Evolutionary conservation across 2,888 invertebrate species (phyloP).

Genomic region (Aporophyla lueneburgensis): DNA sequence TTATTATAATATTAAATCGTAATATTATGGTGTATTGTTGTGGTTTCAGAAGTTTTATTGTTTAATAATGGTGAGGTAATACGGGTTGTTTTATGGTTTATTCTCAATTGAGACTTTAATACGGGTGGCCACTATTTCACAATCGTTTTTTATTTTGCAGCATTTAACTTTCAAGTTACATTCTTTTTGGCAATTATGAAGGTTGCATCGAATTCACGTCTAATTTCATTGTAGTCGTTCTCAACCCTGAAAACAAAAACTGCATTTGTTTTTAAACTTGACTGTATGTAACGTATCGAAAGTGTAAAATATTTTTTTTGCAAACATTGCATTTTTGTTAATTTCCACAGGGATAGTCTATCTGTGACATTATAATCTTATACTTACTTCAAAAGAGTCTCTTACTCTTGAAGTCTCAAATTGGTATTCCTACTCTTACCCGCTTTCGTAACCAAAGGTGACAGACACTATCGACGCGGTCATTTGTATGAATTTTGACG

Average conservation of each 20-base stretch:
- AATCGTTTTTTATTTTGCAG: constrained; percentile 5
- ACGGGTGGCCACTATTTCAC: constrained; percentile 35
- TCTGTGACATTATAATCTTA: neutral
- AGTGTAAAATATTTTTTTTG: neutral
- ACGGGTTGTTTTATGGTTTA: constrained; percentile 61
- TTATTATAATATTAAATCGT: constrained; percentile 21
- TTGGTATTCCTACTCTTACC: too few relatives aligned
- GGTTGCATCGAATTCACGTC: neutral
- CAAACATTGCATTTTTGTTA: neutral
- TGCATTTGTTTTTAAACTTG: too few relatives aligned
- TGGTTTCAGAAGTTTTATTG: constrained; percentile 55
- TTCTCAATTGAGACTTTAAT: constrained; percentile 39
- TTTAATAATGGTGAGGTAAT: constrained; percentile 43
- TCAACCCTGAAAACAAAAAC: neutral
- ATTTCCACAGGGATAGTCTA: neutral
- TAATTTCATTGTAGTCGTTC: neutral
- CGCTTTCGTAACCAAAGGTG: too few relatives aligned
- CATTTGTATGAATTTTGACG: too few relatives aligned
- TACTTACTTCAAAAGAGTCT: neutral
- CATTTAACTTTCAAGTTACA: neutral
- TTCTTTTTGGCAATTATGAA: neutral
- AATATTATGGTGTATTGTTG: constrained; percentile 58
- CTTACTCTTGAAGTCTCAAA: neutral
- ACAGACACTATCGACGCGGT: too few relatives aligned
- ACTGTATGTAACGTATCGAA: neutral